phyloP scores from a whole-genome alignment of 2,888 invertebrate species.

The Xylota segnis region DNA sequence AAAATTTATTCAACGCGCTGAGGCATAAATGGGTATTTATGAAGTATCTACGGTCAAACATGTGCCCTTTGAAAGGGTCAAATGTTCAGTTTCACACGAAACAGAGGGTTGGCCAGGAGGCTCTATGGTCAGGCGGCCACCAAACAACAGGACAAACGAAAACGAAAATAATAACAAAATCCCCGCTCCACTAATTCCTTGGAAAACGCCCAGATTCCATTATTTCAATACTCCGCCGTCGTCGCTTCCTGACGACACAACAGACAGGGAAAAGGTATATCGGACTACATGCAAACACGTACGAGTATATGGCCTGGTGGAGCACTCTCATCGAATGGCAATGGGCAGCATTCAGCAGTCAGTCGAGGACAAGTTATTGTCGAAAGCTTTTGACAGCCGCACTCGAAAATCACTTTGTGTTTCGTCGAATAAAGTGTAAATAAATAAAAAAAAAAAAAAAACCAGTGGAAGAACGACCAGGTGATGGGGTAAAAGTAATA shows the following conservation, averaged over 20 bases:
- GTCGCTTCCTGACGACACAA: background rate
- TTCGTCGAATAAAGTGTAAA: conserved; percentile 52
- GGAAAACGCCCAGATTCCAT: conserved; percentile 46
- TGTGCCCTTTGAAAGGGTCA: conserved; percentile 15
- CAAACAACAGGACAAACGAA: background rate
- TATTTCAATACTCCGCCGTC: conserved; percentile 28
- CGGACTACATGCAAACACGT: background rate
- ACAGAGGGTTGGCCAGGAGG: background rate
- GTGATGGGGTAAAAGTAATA: conserved; percentile 3
- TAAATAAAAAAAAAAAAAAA: conserved; percentile 8
- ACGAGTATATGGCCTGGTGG: conserved; percentile 1
- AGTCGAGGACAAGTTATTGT: conserved; percentile 26
- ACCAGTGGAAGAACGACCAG: too few species aligned
- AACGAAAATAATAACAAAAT: background rate
- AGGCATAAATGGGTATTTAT: conserved; percentile 29
- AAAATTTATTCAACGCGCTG: conserved; percentile 27
- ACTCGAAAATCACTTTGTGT: conserved; percentile 59
- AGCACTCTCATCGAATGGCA: conserved; percentile 26
- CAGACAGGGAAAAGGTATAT: conserved; percentile 31
- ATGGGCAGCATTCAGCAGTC: conserved; percentile 34
- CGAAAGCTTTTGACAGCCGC: conserved; percentile 46
- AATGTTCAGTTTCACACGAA: conserved; percentile 22
- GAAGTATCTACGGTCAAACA: conserved; percentile 17
- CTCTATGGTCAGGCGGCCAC: background rate
- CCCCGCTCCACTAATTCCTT: conserved; percentile 11